Base-by-base conservation (phyloP, 2,113 vertebrate species). In the Ascaphus truei region DNA sequence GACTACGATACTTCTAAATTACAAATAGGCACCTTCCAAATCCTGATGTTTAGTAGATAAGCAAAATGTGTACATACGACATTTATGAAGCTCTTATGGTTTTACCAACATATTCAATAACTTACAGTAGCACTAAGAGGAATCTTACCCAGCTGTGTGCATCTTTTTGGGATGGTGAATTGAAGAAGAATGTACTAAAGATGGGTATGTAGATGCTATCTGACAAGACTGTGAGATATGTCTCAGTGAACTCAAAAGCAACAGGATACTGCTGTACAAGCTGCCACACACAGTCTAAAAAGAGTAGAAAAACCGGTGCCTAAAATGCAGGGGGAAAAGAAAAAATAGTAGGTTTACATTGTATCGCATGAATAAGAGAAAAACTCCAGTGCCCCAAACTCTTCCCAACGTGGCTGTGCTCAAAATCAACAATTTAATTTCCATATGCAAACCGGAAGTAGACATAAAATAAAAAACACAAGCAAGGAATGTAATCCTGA, bases 111-210 rank as follows among this genome's bases (percentile, higher is more conserved):
- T n/a, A n/a, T n/a, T n/a, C n/a, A 56, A 61, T 20, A 20, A 29
- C 3, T 15, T 2, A 4, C 25, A 29, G 23, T 10, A 31, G 4
- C 9, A 18, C 15, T 5, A 10, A 5, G 4, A 72, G 8, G 5
- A 36, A 2, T 6, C 84, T 85, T 90, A 95, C 93, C 92, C 8
- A 59, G 26, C 80, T 82, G 25, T 64, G 16, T 10, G 39, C 64
- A 55, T 90, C 87, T 77, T 81, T 91, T 39, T 95, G 93, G 75
- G 86, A 74, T 27, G 86, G 84, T 0, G 90, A 93, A 75, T 94
- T 95, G 83, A 95, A 95, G 76, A 95, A 93, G 81, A 95, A 95
- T 62, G 94, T 95, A 84, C 90, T 90, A 76, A 95, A 95, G 73
- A 93, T 83, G 27, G 94, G 92, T 43, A 95, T 84, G 22, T 94